Conservation (phyloP, 2,113 vertebrate species). For the Cygnus buccinator region DNA sequence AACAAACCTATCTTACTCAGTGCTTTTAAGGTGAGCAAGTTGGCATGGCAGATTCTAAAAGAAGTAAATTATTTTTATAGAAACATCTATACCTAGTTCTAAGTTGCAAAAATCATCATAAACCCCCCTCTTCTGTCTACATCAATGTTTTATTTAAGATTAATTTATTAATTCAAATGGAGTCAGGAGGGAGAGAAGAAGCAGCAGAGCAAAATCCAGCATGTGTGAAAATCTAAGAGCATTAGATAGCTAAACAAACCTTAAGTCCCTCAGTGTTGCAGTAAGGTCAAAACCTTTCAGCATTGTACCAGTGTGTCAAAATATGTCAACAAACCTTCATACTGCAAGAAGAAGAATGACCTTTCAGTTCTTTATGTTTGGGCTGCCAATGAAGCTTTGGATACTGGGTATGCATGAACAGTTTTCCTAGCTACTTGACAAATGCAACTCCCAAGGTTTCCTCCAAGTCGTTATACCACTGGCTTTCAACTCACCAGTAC, state of each 20-base stretch:
- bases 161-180: slow-evolving; percentile 27
- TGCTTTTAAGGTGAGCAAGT: not conserved
- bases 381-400: slow-evolving; percentile 70
- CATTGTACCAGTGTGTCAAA: slow-evolving; percentile 81
- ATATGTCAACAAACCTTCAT: slow-evolving; percentile 86
- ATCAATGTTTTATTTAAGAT: not conserved
- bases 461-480: slow-evolving; percentile 55
- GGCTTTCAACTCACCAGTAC: slow-evolving; percentile 49
- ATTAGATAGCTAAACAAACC: slow-evolving; percentile 48
- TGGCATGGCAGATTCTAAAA: not conserved
- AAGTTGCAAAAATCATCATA: not conserved
- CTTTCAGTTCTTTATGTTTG: slow-evolving; percentile 81
- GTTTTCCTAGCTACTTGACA: slow-evolving; percentile 74
- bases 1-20: not conserved
- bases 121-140: not conserved
- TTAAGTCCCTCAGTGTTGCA: slow-evolving; percentile 64
- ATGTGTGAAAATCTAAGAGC: slow-evolving; percentile 34
- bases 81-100: not conserved
- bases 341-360: slow-evolving; percentile 79
- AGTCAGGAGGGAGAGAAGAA: not conserved
- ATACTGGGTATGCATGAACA: slow-evolving; percentile 76
- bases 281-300: slow-evolving; percentile 81
- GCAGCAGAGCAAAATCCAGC: not conserved
- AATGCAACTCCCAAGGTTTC: slow-evolving; percentile 77
- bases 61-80: not conserved